Base-by-base conservation (phyloP, 2,888 invertebrate genomes). In the Lasioglossum marginatum region DNA sequence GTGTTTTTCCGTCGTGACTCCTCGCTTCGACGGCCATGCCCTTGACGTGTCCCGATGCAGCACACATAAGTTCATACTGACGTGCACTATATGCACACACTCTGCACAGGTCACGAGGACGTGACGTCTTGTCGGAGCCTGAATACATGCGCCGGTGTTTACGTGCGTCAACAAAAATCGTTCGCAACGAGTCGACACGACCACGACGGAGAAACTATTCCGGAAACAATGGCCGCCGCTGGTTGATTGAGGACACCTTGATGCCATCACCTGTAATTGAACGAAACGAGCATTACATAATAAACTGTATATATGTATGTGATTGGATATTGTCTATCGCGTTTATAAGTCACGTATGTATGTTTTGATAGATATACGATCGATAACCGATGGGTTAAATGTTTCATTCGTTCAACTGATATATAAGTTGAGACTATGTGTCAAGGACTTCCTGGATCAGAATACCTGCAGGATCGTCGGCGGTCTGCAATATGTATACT, bases 1-100 rank as follows among this genome's bases (percentile, higher is more conserved):
- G 82, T 88, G 85, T 87, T 89, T 89, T 88, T 87, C 85, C 89
- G 76, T 77, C 84, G 78, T 78, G 87, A 74, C 81, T 87, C 83
- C 78, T 73, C 81, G 48, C 34, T 37, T 48, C 77, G 66, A 63
- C 71, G 83, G 63, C 63, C 73, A 14, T 81, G 84, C 68, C 86
- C 90, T 86, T 89, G 89, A 81, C 74, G 77, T 76, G 84, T 87
- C 84, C 78, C 82, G 82, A 87, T 77, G 77, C 86, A 60, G 31
- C 79, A 80, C 63, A 79, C 73, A 40, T 75, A 76, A 75, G 79
- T 74, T 63, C 70, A 76, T 77, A 80, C 57, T 12, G 57, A 75
- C 70, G 70, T 75, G 63, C 79, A 60, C 78, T 60, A 63, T 77
- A 72, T 77, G 77, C 63, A 73, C 66, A 78, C 77, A 70, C 43